Evolutionary conservation across 2,797 vertebrate genomes (phyloP).

Genomic region (Garrulus glandarius): DNA sequence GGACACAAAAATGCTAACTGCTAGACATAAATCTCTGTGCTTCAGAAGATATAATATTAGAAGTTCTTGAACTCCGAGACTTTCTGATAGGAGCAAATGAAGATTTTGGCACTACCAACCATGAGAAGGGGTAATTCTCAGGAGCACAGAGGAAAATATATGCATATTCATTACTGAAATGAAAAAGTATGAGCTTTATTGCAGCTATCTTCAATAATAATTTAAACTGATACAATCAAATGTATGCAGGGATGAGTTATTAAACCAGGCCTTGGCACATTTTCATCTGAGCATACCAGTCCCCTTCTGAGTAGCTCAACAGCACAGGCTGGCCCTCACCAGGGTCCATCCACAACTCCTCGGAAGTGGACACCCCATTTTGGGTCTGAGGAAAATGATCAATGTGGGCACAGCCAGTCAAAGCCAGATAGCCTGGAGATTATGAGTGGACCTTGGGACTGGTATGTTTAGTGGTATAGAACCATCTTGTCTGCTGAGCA

Average conservation of each 20-base stretch:
- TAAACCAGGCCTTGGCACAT: neutral
- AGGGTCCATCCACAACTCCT: neutral
- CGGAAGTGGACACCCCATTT: neutral
- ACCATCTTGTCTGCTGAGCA: neutral
- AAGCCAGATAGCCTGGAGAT: neutral
- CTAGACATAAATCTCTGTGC: neutral
- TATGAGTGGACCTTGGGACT: neutral
- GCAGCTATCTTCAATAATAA: neutral
- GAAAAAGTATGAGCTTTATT: neutral
- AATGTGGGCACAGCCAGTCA: neutral
- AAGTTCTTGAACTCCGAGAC: neutral
- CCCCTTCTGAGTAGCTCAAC: neutral
- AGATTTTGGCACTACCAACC: neutral
- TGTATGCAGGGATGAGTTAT: neutral
- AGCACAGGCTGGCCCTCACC: neutral
- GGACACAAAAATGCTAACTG: neutral
- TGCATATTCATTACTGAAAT: neutral
- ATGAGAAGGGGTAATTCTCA: neutral
- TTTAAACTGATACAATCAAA: neutral
- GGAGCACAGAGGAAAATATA: neutral
- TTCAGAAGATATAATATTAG: neutral
- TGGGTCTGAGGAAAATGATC: neutral
- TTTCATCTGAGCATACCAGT: neutral
- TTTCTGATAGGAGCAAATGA: neutral
- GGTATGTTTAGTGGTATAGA: neutral